These are phyloP conservation scores for Acropora tenuis DNA, from an alignment of 64 coral and sea anemone genomes.

Conservation along the genomic window DNA sequence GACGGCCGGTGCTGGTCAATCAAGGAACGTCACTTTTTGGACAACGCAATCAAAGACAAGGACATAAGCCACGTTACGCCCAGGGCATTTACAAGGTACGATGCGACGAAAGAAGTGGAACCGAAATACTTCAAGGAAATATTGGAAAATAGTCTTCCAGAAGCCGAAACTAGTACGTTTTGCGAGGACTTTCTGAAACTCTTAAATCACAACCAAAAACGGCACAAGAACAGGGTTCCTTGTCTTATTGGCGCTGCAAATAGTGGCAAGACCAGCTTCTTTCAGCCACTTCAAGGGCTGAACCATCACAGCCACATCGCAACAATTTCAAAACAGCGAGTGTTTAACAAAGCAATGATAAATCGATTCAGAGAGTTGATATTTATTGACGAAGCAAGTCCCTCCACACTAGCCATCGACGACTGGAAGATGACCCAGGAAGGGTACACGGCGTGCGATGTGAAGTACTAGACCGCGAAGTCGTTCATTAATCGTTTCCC, in stretches of 20 bases:
- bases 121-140: too few relatives aligned
- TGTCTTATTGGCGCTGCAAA: slow-evolving; percentile 21
- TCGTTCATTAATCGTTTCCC: slow-evolving; percentile 37
- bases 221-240: slow-evolving; percentile 57
- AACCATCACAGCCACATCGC: slow-evolving; percentile 22
- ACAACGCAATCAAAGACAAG: neutral
- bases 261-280: slow-evolving; percentile 41
- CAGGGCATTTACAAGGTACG: neutral
- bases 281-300: slow-evolving; percentile 9
- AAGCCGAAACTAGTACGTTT: slow-evolving; percentile 18
- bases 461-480: slow-evolving; percentile 41
- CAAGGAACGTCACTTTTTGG: neutral
- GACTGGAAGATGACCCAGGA: slow-evolving; percentile 42
- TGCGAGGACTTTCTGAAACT: slow-evolving; percentile 66
- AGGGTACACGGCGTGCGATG: slow-evolving; percentile 45
- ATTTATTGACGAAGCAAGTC: slow-evolving; percentile 53
- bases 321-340: slow-evolving; percentile 19
- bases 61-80: neutral
- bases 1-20: slow-evolving; percentile 11
- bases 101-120: neutral
- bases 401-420: slow-evolving; percentile 22
- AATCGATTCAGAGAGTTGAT: slow-evolving; percentile 25
- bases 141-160: slow-evolving; percentile 7
- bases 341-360: slow-evolving; percentile 51
- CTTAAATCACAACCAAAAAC: slow-evolving; percentile 55